Evolutionary conservation across 2,113 vertebrate genomes (phyloP), one percentile per base, ranked within the genome.

Genomic region (Gallinago undulata): DNA sequence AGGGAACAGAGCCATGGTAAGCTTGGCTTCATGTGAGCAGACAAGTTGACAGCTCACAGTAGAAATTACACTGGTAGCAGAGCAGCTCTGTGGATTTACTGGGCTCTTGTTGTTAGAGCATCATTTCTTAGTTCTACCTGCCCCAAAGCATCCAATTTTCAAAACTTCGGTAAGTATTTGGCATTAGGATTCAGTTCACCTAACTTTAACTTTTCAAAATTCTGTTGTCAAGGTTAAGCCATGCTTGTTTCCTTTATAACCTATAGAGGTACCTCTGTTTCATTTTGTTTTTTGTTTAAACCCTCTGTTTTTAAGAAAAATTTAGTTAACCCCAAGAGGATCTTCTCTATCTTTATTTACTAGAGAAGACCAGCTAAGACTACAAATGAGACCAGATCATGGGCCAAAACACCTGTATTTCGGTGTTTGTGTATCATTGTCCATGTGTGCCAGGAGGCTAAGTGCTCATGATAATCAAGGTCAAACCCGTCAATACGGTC

Each of bases 211-310:
- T 62, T 66, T 83, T 63, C 3, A 37, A 76, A 74, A 90, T 59
- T 73, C 47, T 35, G 6, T n/a, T 56, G 23, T 51, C 19, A 70
- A 35, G 31, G 31, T 22, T 77, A 86, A 87, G 14, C 10, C 19
- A 30, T 50, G 37, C 4, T n/a, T 69, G 10, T 51, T 77, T 78
- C 43, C 56, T 78, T 47, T 62, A 35, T 47, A 74, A 83, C 4
- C 15, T 19, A 9, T 63, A 47, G 22, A 53, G 6, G 2, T 43
- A 64, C 1, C 2, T 17, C 6, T 24, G 2, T 3, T 66, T 47
- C 30, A 9, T 13, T 68, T 55, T n/a, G 4, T 18, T 87, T 66
- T 28, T 1, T 7, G 47, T 83, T 56, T 31, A 51, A 80, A 33
- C 10, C 0, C 24, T n/a, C 21, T 62, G 4, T 3, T 53, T 91